Evolutionary conservation across 2,113 vertebrate genomes (phyloP).

Genomic region (Oryzias melastigma): DNA sequence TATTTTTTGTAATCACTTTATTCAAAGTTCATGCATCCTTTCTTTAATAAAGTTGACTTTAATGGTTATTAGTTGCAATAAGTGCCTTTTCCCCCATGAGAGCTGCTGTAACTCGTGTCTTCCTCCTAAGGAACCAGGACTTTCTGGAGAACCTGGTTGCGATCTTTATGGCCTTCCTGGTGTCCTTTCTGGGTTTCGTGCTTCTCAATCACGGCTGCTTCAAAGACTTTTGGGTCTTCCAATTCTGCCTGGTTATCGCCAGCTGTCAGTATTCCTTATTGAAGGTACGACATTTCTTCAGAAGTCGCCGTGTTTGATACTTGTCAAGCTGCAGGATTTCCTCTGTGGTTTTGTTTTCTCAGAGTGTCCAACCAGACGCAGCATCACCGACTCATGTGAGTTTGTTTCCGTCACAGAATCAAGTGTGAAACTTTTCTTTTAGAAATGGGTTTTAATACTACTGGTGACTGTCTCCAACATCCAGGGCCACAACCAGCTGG

Average conservation of each 20-base stretch:
- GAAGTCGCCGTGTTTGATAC: neutral
- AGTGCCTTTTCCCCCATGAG: no score
- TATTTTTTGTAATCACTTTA: no score
- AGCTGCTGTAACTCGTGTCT: neutral
- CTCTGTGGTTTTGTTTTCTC: constrained; percentile 44
- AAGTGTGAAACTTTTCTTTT: neutral
- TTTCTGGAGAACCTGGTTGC: constrained; percentile 87
- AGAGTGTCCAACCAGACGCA: constrained; percentile 97
- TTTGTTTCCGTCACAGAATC: constrained; percentile 27
- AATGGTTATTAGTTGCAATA: no score
- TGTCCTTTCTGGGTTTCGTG: constrained; percentile 92
- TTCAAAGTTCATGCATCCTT: no score
- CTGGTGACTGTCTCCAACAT: neutral
- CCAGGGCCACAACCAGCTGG: constrained; percentile 96
- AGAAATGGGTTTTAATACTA: no score
- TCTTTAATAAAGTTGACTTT: no score
- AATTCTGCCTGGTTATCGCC: constrained; percentile 95
- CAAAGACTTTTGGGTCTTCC: constrained; percentile 91
- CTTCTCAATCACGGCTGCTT: constrained; percentile 92
- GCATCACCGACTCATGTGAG: constrained; percentile 96
- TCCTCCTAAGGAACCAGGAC: constrained; percentile 73
- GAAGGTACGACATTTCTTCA: constrained; percentile 82
- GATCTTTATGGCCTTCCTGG: constrained; percentile 86
- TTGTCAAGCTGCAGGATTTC: neutral
- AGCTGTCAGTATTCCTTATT: constrained; percentile 97